phyloP scores from a whole-genome alignment of 2,888 invertebrate genomes.

The Lasioglossum villosulum region DNA sequence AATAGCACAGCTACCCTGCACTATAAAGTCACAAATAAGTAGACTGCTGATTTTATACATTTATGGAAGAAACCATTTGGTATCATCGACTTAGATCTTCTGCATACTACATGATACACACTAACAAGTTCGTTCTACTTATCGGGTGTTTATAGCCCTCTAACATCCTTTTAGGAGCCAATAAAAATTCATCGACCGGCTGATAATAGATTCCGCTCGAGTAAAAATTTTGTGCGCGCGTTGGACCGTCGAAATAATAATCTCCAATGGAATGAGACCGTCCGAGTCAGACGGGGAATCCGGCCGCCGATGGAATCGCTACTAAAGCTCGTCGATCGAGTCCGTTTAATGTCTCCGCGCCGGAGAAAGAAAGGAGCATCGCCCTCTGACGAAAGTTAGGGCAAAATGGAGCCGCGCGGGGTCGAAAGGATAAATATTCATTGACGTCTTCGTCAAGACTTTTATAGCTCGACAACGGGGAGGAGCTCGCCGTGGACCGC shows the following conservation, averaged over 20 bases:
- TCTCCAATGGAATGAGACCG: conserved; percentile 4
- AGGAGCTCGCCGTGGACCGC: conserved; percentile 27
- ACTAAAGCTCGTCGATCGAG: conserved; percentile 65
- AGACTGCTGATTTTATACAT: background rate
- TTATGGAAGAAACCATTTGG: background rate
- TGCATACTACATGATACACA: background rate
- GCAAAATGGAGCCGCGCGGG: conserved; percentile 68
- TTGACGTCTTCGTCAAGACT: conserved; percentile 83
- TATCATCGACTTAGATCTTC: background rate
- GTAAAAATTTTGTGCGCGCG: background rate
- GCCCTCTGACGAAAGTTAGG: conserved; percentile 58
- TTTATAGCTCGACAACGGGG: conserved; percentile 75
- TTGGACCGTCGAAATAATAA: conserved; percentile 17
- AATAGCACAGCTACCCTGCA: background rate
- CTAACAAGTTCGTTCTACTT: background rate
- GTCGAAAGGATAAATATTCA: conserved; percentile 82
- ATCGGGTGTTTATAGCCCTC: background rate
- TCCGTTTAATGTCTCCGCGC: conserved; percentile 67
- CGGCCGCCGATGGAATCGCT: conserved; percentile 63
- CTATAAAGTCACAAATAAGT: background rate
- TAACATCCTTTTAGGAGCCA: conserved; percentile 66
- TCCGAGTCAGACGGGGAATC: background rate
- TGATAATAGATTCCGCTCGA: conserved; percentile 33
- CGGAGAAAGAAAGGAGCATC: conserved; percentile 63
- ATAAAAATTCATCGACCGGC: conserved; percentile 69